phyloP scores from a whole-genome alignment of 30 jellyfish, hydroid and myxozoan species.

The Turritopsis rubra region DNA sequence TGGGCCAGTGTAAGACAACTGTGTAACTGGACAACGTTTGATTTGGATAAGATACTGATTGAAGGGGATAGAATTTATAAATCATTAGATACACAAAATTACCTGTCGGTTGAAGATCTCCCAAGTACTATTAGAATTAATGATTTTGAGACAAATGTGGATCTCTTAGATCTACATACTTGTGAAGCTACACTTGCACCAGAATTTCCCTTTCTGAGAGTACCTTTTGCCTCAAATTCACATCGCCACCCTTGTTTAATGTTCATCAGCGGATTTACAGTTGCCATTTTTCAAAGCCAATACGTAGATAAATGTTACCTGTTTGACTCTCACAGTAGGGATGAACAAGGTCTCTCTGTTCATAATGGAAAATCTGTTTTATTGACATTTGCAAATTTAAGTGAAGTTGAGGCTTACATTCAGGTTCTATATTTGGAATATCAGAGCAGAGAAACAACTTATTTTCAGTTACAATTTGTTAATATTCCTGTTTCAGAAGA shows the following conservation, averaged over 20 bases:
- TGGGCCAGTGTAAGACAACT: slow-evolving; percentile 13
- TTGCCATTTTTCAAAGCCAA: slow-evolving; percentile 11
- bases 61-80: slow-evolving; percentile 25
- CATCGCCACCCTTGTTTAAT: not conserved
- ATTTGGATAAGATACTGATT: slow-evolving; percentile 16
- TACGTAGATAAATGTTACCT: not conserved
- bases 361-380: not conserved
- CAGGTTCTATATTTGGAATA: slow-evolving; percentile 19
- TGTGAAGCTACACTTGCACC: not conserved
- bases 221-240: not conserved
- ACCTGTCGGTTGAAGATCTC: slow-evolving; percentile 15
- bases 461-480: no score
- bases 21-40: slow-evolving; percentile 16
- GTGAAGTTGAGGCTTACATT: not conserved
- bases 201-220: slow-evolving; percentile 1
- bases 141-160: not conserved
- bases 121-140: slow-evolving; percentile 13
- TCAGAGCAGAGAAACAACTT: not conserved
- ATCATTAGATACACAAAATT: not conserved
- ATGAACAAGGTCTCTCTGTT: slow-evolving; percentile 4
- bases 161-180: slow-evolving; percentile 6
- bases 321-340: slow-evolving; percentile 21
- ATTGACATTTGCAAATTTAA: not conserved
- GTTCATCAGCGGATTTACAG: not conserved
- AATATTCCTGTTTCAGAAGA: not conserved